phyloP scores from a whole-genome alignment of 2,888 invertebrate genomes.

The Euphydryas editha region DNA sequence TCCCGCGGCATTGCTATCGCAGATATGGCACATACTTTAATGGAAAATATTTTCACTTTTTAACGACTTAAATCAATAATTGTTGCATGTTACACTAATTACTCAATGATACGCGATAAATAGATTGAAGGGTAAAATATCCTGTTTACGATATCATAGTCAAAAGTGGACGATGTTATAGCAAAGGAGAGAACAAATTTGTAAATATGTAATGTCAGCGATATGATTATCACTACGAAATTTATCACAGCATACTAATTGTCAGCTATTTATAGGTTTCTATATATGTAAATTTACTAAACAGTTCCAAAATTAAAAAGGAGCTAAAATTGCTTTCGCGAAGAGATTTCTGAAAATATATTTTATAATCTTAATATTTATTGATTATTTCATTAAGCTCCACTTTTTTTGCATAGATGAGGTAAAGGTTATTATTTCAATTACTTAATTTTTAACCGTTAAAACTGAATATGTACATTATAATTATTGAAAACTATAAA shows the following conservation, averaged over 20 bases:
- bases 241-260: conserved; percentile 9
- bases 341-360: conserved; percentile 12
- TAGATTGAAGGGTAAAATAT: neutral
- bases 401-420: neutral
- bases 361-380: conserved; percentile 5
- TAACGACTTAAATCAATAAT: neutral
- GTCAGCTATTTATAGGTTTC: conserved; percentile 9
- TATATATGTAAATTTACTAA: neutral
- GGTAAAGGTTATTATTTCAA: neutral
- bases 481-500: neutral
- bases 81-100: neutral
- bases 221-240: conserved; percentile 13
- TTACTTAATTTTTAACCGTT: neutral
- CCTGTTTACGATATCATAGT: neutral
- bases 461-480: neutral
- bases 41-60: conserved; percentile 8
- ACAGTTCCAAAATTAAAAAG: conserved; percentile 4
- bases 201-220: conserved; percentile 8
- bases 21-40: conserved; percentile 46
- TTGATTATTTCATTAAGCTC: conserved; percentile 11
- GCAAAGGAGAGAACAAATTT: neutral
- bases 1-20: conserved; percentile 84
- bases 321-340: neutral
- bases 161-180: conserved; percentile 3
- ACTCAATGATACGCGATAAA: neutral